Percentiles rank a stretch among this genome's conserved stretches.
Evolutionary conservation across 2,113 vertebrate species (phyloP).

Genomic region (Rhinogobius similis): DNA sequence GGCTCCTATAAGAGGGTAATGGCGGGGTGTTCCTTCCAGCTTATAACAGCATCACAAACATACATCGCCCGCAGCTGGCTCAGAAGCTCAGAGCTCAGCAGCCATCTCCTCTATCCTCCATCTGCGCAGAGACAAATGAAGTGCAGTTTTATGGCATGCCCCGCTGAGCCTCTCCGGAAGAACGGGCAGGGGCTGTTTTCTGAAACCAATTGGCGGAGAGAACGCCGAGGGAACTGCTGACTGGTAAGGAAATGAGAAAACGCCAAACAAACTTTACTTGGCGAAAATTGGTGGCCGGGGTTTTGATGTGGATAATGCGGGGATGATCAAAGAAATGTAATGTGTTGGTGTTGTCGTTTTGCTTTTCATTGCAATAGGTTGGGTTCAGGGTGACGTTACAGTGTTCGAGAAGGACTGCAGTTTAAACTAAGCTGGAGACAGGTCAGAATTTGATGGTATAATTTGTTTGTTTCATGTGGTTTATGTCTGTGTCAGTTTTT

Average conservation of each 20-base stretch:
- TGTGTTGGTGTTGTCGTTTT: not conserved
- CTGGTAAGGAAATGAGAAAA: conserved; percentile 34
- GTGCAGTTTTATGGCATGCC: conserved; percentile 64
- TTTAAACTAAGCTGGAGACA: too few species aligned
- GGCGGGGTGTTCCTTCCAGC: conserved; percentile 38
- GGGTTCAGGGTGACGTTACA: too few species aligned
- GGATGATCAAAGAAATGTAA: conserved; percentile 1
- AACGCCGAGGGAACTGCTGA: conserved; percentile 55
- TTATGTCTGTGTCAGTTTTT: too few species aligned
- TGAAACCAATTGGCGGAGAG: conserved; percentile 55
- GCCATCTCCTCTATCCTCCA: conserved; percentile 57
- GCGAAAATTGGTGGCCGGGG: conserved; percentile 8
- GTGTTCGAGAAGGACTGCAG: too few species aligned
- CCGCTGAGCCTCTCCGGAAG: conserved; percentile 57
- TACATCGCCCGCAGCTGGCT: conserved; percentile 55
- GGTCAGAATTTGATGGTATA: too few species aligned
- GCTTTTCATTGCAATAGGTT: too few species aligned
- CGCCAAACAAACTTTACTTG: conserved; percentile 34
- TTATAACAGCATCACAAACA: conserved; percentile 40
- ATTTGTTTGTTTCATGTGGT: too few species aligned
- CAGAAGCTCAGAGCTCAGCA: conserved; percentile 37
- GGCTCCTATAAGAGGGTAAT: conserved; percentile 44
- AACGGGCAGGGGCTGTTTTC: conserved; percentile 56
- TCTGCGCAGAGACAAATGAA: conserved; percentile 64
- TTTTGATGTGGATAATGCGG: conserved; percentile 9